Conservation (phyloP, 2,888 invertebrate genomes). For the Pristionchus exspectatus region DNA sequence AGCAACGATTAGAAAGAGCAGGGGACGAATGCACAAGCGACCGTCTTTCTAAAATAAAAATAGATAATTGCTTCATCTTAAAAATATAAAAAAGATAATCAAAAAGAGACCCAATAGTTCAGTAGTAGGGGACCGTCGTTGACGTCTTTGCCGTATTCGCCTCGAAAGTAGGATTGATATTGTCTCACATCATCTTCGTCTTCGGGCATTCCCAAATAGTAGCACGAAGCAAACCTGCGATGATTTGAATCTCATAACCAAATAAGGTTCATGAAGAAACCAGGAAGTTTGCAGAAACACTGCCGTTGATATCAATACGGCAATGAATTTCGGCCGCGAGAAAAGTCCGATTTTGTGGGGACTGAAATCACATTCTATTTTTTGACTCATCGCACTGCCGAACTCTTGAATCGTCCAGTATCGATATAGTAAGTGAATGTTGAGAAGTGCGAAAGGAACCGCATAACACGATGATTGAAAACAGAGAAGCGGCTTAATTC, state of each 20-base stretch:
- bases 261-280: background rate
- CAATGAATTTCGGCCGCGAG: background rate
- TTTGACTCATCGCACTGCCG: too few relatives aligned
- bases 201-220: background rate
- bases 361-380: background rate
- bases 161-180: background rate
- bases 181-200: background rate
- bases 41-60: background rate
- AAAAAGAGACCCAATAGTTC: background rate
- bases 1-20: background rate
- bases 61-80: too few relatives aligned
- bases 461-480: background rate
- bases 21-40: background rate
- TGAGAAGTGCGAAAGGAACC: background rate
- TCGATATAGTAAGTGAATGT: background rate
- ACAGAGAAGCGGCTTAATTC: background rate
- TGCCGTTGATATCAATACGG: background rate
- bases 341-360: background rate
- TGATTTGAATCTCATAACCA: too few relatives aligned
- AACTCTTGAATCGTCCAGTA: slow-evolving; percentile 3
- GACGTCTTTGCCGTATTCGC: background rate
- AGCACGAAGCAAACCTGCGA: background rate
- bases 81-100: background rate
- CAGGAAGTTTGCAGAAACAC: background rate
- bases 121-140: background rate